Evolutionary conservation across 2,888 invertebrate genomes (phyloP).

Genomic region (Prosapia bicincta): DNA sequence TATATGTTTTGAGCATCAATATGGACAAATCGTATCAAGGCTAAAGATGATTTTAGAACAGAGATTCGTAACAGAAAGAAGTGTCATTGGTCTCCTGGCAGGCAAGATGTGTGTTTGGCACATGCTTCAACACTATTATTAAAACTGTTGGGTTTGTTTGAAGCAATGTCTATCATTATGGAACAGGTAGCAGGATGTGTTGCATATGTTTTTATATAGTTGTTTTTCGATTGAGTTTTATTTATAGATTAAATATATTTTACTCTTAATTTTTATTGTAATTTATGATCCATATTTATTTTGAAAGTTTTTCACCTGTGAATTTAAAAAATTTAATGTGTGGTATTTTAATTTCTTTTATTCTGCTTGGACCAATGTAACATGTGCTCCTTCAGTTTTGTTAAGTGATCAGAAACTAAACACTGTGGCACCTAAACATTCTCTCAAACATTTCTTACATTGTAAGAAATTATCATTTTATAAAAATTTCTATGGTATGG

Average conservation of each 20-base stretch:
- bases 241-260: not conserved
- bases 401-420: not conserved
- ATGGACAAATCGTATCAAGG: not conserved
- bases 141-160: slow-evolving; percentile 9
- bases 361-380: not conserved
- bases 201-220: not conserved
- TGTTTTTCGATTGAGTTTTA: not conserved
- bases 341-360: not conserved
- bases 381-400: not conserved
- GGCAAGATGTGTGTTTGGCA: slow-evolving; percentile 14
- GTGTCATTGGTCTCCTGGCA: not conserved
- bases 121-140: slow-evolving; percentile 24
- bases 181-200: not conserved
- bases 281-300: not conserved
- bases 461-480: not conserved
- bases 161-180: not conserved
- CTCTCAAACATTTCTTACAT: not conserved
- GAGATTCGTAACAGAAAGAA: not conserved
- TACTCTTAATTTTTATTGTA: not conserved
- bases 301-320: not conserved
- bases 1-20: too few relatives aligned
- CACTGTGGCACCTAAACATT: not conserved
- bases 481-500: too few relatives aligned
- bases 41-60: not conserved
- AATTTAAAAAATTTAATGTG: not conserved